These are phyloP conservation scores for Nannospalax galili DNA, from an alignment of 2,113 vertebrate genomes.

Conservation along the genomic window DNA sequence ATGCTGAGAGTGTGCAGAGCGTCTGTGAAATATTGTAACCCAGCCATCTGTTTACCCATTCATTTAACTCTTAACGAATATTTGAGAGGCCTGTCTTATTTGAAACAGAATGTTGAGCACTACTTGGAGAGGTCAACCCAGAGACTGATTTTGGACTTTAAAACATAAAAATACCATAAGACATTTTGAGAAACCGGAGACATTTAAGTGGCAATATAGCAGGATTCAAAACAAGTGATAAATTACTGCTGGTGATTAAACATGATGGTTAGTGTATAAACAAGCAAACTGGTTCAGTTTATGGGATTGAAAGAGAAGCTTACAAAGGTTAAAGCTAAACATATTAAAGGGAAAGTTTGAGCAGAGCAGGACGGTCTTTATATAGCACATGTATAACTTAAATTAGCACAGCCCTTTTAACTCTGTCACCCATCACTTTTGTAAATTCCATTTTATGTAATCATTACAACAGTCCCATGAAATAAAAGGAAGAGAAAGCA, in stretches of 20 bases:
- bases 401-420: neutral
- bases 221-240: neutral
- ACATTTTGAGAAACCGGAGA: neutral
- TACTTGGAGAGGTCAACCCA: neutral
- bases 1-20: neutral
- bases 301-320: neutral
- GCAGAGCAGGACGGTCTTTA: neutral
- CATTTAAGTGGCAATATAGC: neutral
- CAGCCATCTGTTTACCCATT: neutral
- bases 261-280: neutral
- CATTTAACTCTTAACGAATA: neutral
- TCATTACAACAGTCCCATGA: neutral
- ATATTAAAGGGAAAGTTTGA: neutral
- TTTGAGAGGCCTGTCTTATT: neutral
- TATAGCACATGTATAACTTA: neutral
- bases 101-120: neutral
- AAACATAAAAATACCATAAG: neutral
- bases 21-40: neutral
- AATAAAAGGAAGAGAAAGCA: neutral
- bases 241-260: constrained; percentile 16
- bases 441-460: neutral
- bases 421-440: neutral
- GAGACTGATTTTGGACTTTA: neutral
- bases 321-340: neutral
- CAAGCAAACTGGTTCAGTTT: neutral